Evolutionary conservation across 2,797 vertebrate genomes (phyloP).

Genomic region (Graptemys geographica): DNA sequence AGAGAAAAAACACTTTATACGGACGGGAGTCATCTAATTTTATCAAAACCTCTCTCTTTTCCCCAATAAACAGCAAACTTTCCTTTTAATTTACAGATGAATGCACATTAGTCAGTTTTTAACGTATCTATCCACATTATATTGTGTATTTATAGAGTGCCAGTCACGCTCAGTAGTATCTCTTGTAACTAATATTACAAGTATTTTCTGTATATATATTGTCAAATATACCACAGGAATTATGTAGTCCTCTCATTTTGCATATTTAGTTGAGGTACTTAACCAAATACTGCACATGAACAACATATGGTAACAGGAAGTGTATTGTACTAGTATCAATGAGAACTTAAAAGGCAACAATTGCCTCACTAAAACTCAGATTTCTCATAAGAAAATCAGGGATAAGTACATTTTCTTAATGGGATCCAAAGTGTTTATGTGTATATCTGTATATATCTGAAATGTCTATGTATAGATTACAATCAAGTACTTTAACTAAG

Average conservation of each 20-base stretch:
- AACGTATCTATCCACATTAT: not conserved
- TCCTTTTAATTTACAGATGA: not conserved
- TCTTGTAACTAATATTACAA: not conserved
- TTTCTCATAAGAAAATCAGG: slow-evolving; percentile 7
- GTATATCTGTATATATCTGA: not conserved
- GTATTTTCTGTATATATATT: not conserved
- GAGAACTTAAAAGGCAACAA: not conserved
- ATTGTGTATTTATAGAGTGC: not conserved
- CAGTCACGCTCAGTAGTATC: not conserved
- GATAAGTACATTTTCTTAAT: slow-evolving; percentile 43
- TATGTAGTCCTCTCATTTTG: slow-evolving; percentile 31
- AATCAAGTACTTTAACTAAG: not conserved
- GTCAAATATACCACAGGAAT: not conserved
- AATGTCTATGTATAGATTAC: not conserved
- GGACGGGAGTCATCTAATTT: not conserved
- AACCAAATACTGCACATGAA: not conserved
- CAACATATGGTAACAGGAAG: not conserved
- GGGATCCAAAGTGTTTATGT: slow-evolving; percentile 14
- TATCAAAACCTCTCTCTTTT: not conserved
- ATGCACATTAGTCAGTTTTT: not conserved
- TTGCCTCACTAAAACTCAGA: slow-evolving; percentile 45
- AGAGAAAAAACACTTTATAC: not conserved
- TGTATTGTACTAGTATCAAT: not conserved
- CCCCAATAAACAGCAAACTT: not conserved
- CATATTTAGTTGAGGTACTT: slow-evolving; percentile 15